Evolutionary conservation across 2,888 invertebrate species (phyloP).

Genomic region (Arrhopalites spinosus): DNA sequence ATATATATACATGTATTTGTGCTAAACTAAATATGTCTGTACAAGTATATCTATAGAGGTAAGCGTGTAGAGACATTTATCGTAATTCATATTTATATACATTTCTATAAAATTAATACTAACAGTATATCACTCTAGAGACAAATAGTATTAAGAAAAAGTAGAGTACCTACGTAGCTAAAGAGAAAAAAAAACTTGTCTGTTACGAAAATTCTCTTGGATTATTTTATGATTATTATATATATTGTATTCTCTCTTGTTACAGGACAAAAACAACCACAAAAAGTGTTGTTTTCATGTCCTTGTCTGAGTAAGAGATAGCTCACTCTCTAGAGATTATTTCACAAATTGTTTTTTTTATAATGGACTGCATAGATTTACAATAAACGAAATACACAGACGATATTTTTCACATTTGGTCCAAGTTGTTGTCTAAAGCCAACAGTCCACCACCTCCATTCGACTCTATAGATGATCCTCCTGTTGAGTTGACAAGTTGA

Average conservation of each 20-base stretch:
- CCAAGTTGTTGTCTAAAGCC: slow-evolving; percentile 18
- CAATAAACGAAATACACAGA: background rate
- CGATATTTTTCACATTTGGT: slow-evolving; percentile 27
- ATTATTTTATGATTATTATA: background rate
- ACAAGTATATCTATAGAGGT: background rate
- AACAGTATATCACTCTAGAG: background rate
- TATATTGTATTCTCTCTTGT: background rate
- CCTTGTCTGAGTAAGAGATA: too few species aligned
- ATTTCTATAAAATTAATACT: background rate
- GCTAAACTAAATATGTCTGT: too few species aligned
- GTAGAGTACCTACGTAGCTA: background rate
- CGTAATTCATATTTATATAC: background rate
- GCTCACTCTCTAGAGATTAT: background rate
- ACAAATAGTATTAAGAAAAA: too few species aligned
- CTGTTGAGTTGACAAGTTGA: slow-evolving; percentile 14
- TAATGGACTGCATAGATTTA: background rate
- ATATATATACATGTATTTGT: background rate
- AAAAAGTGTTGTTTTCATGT: too few species aligned
- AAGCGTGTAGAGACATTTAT: background rate
- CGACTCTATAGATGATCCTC: background rate
- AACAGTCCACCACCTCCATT: slow-evolving; percentile 9
- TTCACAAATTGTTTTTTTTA: background rate
- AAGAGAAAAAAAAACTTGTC: background rate
- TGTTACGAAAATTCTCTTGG: too few species aligned
- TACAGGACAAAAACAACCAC: too few species aligned